Evolutionary conservation across 1,140 invertebrate species (phyloP).

Genomic region (Phthorimaea operculella): DNA sequence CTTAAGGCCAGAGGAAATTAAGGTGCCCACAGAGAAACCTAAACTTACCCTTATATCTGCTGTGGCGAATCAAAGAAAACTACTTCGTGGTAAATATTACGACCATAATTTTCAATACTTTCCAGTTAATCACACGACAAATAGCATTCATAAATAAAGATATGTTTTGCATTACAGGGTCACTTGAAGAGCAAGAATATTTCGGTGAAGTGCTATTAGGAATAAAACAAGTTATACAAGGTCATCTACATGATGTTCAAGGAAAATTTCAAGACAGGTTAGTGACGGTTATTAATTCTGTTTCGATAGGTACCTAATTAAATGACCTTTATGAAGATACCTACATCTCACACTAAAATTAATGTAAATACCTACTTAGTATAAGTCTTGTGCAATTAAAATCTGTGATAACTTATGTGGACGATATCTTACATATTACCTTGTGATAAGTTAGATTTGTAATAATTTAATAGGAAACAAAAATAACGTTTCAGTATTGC

Average conservation of each 20-base stretch:
- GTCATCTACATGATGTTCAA: slow-evolving; percentile 75
- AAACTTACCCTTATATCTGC: slow-evolving; percentile 61
- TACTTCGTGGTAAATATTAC: slow-evolving; percentile 50
- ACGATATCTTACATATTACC: too few species aligned
- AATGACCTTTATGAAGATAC: too few species aligned
- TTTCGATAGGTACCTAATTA: too few species aligned
- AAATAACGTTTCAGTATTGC: too few species aligned
- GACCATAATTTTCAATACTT: background rate
- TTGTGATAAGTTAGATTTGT: too few species aligned
- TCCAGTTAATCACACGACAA: background rate
- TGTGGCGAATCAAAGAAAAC: slow-evolving; percentile 61
- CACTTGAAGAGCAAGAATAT: slow-evolving; percentile 77
- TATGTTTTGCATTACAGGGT: slow-evolving; percentile 47
- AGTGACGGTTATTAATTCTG: background rate
- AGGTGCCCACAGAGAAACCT: slow-evolving; percentile 60
- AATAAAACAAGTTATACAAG: slow-evolving; percentile 81
- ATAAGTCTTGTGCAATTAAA: too few species aligned
- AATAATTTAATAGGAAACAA: too few species aligned
- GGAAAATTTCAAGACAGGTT: slow-evolving; percentile 73
- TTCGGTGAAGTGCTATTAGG: slow-evolving; percentile 78
- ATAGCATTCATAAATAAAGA: background rate
- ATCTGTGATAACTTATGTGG: too few species aligned
- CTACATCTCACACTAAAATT: too few species aligned
- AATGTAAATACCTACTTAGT: too few species aligned
- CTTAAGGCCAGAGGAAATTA: slow-evolving; percentile 61